Conservation (phyloP, 2,888 invertebrate species). For the Perithous albicinctus region DNA sequence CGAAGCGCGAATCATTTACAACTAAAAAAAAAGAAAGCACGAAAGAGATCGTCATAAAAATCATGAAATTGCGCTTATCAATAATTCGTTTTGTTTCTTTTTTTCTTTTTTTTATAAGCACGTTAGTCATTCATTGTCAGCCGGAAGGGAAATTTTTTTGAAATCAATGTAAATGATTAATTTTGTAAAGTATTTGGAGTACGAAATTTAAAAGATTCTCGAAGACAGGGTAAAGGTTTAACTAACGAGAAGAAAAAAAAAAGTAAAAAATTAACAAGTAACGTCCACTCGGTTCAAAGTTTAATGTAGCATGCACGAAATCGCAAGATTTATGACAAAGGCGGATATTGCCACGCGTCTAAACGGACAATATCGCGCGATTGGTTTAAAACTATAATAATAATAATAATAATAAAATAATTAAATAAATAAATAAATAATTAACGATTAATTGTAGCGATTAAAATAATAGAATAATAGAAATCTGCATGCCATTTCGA, state of each 20-base stretch:
- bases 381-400: constrained; percentile 23
- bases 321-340: constrained; percentile 25
- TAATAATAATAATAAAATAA: no score
- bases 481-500: constrained; percentile 67
- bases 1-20: constrained; percentile 31
- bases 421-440: constrained; percentile 34
- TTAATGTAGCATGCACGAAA: not conserved
- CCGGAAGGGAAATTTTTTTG: not conserved
- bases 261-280: not conserved
- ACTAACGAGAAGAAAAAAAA: not conserved
- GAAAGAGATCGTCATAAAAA: constrained; percentile 10
- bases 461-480: constrained; percentile 1
- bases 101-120: constrained; percentile 18
- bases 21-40: not conserved
- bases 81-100: constrained; percentile 24
- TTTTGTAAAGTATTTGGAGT: constrained; percentile 1
- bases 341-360: constrained; percentile 26
- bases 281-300: constrained; percentile 15
- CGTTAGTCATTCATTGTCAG: constrained; percentile 11
- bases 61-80: constrained; percentile 39
- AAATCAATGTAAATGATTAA: constrained; percentile 5
- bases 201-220: constrained; percentile 18
- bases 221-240: constrained; percentile 46
- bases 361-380: constrained; percentile 33
- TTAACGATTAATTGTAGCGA: not conserved